A percentile compares a stretch with the other conserved stretches of the same genome.
phyloP scores from a whole-genome alignment of 92 coral and sea anemone species.

The Paragorgia papillata region DNA sequence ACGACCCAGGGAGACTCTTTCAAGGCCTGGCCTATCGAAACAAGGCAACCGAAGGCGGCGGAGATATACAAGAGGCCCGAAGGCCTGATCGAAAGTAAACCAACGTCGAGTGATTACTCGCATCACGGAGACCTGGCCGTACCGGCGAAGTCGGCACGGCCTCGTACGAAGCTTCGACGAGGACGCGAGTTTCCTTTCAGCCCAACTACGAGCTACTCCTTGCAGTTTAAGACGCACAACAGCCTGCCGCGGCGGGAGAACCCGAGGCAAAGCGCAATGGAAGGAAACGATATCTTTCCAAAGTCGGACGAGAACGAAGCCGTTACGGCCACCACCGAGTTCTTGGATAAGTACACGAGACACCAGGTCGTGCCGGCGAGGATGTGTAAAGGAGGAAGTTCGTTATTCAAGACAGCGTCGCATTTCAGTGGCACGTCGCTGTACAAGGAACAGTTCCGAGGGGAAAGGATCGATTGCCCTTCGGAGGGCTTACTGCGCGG shows the following conservation, averaged over 20 bases:
- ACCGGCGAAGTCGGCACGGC: constrained; percentile 89
- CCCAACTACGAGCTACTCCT: constrained; percentile 82
- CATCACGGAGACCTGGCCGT: constrained; percentile 82
- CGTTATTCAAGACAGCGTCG: constrained; percentile 77
- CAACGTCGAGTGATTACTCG: constrained; percentile 84
- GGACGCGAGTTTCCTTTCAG: constrained; percentile 86
- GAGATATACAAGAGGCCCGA: constrained; percentile 80
- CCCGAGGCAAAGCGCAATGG: constrained; percentile 68
- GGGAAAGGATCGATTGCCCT: constrained; percentile 82
- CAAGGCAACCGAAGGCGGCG: constrained; percentile 76
- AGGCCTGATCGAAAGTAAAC: constrained; percentile 76
- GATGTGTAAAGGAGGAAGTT: constrained; percentile 81
- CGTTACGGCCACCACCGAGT: constrained; percentile 73
- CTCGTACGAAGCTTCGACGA: constrained; percentile 88
- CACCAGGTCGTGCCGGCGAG: constrained; percentile 81
- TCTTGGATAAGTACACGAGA: constrained; percentile 84
- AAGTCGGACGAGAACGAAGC: constrained; percentile 27
- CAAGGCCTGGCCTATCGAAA: constrained; percentile 65
- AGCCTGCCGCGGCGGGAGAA: constrained; percentile 59
- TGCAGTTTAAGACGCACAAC: constrained; percentile 67
- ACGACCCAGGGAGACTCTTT: constrained; percentile 76
- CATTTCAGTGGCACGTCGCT: constrained; percentile 62
- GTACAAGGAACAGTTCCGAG: constrained; percentile 71
- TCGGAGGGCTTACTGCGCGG: constrained; percentile 68
- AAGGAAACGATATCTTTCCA: constrained; percentile 83